Percentiles rank a stretch among this genome's conserved stretches.
Evolutionary conservation across 1,140 invertebrate genomes (phyloP).

Genomic region (Drosophila ironensis): DNA sequence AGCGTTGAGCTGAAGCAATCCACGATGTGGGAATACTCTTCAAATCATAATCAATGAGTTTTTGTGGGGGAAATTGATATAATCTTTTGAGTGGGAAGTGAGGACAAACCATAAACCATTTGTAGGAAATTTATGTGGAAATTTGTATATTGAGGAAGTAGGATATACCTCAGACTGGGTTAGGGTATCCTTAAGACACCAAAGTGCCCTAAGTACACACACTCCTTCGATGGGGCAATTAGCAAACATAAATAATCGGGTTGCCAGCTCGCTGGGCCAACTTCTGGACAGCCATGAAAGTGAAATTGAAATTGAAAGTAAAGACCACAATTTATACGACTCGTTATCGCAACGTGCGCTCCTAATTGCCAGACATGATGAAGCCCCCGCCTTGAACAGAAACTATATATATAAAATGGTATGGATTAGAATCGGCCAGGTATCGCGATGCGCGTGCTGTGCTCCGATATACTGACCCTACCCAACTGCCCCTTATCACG

Average conservation of each 20-base stretch:
- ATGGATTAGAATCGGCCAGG: conserved; percentile 6
- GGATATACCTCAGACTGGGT: neutral
- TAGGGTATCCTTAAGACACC: conserved; percentile 1
- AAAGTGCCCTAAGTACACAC: neutral
- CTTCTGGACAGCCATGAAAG: conserved; percentile 35
- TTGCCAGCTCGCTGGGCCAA: conserved; percentile 4
- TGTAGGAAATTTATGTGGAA: too few relatives aligned
- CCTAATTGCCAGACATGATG: conserved; percentile 26
- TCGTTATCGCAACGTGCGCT: conserved; percentile 29
- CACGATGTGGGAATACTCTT: neutral
- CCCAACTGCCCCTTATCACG: conserved; percentile 26
- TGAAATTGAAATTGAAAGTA: conserved; percentile 64
- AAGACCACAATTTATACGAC: conserved; percentile 42
- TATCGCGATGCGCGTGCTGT: conserved; percentile 42
- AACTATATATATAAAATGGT: too few relatives aligned
- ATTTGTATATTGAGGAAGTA: neutral
- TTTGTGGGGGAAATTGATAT: too few relatives aligned
- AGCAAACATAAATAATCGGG: conserved; percentile 29
- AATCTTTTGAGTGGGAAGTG: too few relatives aligned
- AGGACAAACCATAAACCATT: too few relatives aligned
- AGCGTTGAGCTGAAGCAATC: neutral
- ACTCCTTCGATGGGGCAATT: conserved; percentile 13
- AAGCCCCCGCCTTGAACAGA: neutral
- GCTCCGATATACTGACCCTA: conserved; percentile 48
- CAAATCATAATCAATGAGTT: neutral